Evolutionary conservation across 2,797 vertebrate species (phyloP), one percentile per base, ranked within the genome.

Genomic region (Galago senegalensis): DNA sequence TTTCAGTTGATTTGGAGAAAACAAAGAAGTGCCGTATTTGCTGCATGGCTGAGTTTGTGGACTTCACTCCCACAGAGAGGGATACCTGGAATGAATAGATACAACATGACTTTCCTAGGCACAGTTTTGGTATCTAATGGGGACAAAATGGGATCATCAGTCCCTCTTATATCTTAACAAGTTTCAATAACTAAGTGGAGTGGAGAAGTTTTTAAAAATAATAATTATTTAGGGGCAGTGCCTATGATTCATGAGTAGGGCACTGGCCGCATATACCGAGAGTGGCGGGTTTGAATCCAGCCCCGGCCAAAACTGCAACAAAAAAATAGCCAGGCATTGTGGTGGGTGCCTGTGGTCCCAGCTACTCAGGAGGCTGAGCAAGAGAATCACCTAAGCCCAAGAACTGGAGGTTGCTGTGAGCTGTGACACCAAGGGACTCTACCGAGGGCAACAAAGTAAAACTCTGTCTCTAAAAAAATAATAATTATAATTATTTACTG

Each of bases 11-110:
- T 80, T 72, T 20, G 65, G n/a, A 65, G 34, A 84, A 85, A 70
- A 85, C n/a, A 77, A 85, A 85, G 77, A 88, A 84, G 91, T 84
- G 56, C 34, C 20, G n/a, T 91, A 86, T 81, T 89, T 91, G 83
- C 46, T 87, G 16, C 58, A 17, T 27, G 56, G 83, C 17, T 89
- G 37, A 56, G 25, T 81, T 76, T 67, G 61, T 95, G 93, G 82
- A 84, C n/a, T 91, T 81, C 75, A 46, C 69, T 82, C 46, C 72
- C 77, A 81, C 37, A 53, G 21, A 84, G 91, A 73, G 6, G 40
- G 43, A 37, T 27, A 63, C 87, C 77, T 91, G 72, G 23, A 63
- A 43, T 7, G 16, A 17, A 63, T 43, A 14, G 34, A 72, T 23
- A 40, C 6, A 8, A 37, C 60, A 63, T 56, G n/a, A 89, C 60